Conservation (phyloP, 2,888 invertebrate species). For the Hedya salicella region DNA sequence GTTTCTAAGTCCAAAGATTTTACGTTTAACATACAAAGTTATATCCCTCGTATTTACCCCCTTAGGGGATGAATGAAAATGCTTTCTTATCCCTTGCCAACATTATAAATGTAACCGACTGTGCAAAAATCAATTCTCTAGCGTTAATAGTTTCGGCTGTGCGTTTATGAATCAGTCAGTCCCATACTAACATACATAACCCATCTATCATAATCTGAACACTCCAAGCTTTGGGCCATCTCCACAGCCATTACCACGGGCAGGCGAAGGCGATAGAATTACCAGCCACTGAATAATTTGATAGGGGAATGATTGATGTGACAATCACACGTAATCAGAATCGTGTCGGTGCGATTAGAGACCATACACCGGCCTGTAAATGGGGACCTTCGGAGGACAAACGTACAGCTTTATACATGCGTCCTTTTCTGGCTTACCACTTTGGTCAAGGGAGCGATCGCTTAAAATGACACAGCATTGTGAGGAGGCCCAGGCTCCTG, state of each 20-base stretch:
- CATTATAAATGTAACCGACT: too few species aligned
- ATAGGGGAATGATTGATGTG: conserved; percentile 84
- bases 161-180: too few species aligned
- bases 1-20: too few species aligned
- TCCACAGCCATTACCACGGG: conserved; percentile 65
- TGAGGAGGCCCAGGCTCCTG: too few species aligned
- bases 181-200: too few species aligned
- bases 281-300: conserved; percentile 83
- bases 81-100: too few species aligned
- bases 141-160: too few species aligned
- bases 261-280: conserved; percentile 77
- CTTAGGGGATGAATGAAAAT: too few species aligned
- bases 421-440: conserved; percentile 28
- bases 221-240: conserved; percentile 53
- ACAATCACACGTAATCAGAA: conserved; percentile 82
- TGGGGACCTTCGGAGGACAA: conserved; percentile 11
- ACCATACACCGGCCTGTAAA: conserved; percentile 46
- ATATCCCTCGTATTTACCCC: too few species aligned
- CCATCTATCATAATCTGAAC: conserved; percentile 29
- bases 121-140: too few species aligned
- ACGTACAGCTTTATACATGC: conserved; percentile 4
- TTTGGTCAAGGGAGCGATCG: conserved; percentile 5
- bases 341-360: conserved; percentile 81
- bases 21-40: too few species aligned
- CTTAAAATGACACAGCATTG: conserved; percentile 19